Percentiles rank a stretch among this genome's conserved stretches.
These are phyloP conservation scores for Polydrusus pterygomalis DNA, from an alignment of 2,888 invertebrate genomes.

Conservation along the genomic window DNA sequence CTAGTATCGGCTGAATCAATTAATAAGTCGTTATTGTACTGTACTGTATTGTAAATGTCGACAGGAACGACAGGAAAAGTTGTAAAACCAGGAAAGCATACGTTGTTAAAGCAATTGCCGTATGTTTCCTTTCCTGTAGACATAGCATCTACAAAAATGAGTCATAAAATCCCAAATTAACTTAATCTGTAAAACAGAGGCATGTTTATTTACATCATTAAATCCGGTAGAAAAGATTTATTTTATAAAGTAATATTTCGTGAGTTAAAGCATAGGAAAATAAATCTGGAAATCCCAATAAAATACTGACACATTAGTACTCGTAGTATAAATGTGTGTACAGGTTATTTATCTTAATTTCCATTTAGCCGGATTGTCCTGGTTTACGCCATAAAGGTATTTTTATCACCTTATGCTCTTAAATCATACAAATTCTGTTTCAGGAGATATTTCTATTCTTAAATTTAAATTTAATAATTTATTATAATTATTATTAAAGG, in stretches of 20 bases:
- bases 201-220: slow-evolving; percentile 20
- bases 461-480: no score
- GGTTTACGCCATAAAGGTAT: no score
- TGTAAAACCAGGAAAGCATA: no score
- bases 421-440: no score
- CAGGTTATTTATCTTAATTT: background rate
- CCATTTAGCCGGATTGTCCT: background rate
- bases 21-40: no score
- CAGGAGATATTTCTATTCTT: no score
- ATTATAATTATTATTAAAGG: no score
- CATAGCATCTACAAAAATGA: background rate
- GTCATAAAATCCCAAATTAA: slow-evolving; percentile 32
- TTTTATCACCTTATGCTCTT: no score
- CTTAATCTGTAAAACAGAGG: background rate
- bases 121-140: slow-evolving; percentile 15
- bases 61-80: no score
- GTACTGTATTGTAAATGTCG: no score
- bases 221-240: slow-evolving; percentile 17
- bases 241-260: slow-evolving; percentile 27
- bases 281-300: slow-evolving; percentile 13
- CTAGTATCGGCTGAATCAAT: no score
- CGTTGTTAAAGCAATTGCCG: background rate
- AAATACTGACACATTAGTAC: background rate
- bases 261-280: background rate
- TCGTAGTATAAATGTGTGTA: background rate